phyloP scores from a whole-genome alignment of 2,888 invertebrate genomes.

The Ceratothoa steindachneri region DNA sequence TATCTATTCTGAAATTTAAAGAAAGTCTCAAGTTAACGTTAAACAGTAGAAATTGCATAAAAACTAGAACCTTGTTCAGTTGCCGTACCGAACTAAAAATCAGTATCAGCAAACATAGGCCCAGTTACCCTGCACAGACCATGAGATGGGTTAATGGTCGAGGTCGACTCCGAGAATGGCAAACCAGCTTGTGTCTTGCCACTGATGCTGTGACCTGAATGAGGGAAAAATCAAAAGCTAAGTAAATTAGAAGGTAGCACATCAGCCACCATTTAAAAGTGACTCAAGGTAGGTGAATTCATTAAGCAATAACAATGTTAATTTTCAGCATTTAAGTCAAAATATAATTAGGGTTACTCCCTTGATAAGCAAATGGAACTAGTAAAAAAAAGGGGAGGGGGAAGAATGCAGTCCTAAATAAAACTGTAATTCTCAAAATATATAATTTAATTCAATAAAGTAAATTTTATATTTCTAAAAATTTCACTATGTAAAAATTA shows the following conservation, averaged over 20 bases:
- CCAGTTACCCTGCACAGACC: constrained; percentile 3
- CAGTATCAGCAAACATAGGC: not conserved
- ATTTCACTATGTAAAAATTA: no score
- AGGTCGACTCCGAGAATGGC: not conserved
- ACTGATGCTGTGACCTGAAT: constrained; percentile 5
- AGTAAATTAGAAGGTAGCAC: not conserved
- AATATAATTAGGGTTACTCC: not conserved
- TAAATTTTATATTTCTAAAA: no score
- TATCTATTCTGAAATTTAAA: constrained; percentile 7
- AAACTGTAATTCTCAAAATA: no score
- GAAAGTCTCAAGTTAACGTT: not conserved
- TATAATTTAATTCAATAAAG: no score
- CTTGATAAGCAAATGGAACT: no score
- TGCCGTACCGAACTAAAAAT: constrained; percentile 6
- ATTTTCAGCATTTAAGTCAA: not conserved
- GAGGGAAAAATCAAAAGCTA: constrained; percentile 10
- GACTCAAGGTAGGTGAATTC: not conserved
- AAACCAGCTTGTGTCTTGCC: not conserved
- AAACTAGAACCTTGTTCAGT: constrained; percentile 1
- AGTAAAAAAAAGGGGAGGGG: no score
- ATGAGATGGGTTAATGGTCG: not conserved
- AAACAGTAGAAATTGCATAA: not conserved
- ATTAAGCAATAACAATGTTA: not conserved
- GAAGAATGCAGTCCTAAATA: no score
- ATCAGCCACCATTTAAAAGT: not conserved